Evolutionary conservation across 2,888 invertebrate genomes (phyloP).

Genomic region (Apamea monoglypha): DNA sequence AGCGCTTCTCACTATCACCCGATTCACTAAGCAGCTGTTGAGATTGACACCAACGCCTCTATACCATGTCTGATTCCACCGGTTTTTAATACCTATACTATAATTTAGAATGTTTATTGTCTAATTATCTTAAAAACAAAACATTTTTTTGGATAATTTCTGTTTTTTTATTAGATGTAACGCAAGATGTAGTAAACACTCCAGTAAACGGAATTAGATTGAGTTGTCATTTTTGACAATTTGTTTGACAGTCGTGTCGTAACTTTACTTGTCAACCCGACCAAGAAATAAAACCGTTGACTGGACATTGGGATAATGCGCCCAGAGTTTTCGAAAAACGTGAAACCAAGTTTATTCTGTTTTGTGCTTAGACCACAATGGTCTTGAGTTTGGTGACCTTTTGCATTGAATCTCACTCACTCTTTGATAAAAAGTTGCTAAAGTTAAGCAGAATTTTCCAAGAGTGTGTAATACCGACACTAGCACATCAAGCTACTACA

Average conservation of each 20-base stretch:
- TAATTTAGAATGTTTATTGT: constrained; percentile 8
- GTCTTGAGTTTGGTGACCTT: not conserved
- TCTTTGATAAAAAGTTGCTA: not conserved
- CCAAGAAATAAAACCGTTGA: not conserved
- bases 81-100: not conserved
- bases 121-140: constrained; percentile 9
- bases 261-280: not conserved
- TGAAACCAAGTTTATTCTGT: not conserved
- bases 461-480: not conserved
- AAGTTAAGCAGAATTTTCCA: not conserved
- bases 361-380: not conserved
- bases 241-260: not conserved
- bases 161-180: not conserved
- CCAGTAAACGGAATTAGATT: not conserved
- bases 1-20: constrained; percentile 1
- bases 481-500: too few relatives aligned
- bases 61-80: constrained; percentile 7
- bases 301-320: not conserved
- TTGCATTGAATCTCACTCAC: not conserved
- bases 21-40: constrained; percentile 34
- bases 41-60: constrained; percentile 7
- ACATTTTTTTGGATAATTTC: constrained; percentile 20
- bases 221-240: constrained; percentile 12
- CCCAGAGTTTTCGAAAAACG: not conserved
- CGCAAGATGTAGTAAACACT: not conserved